These are phyloP conservation scores for Homarus americanus DNA, from an alignment of 1,140 invertebrate genomes.

Conservation along the genomic window DNA sequence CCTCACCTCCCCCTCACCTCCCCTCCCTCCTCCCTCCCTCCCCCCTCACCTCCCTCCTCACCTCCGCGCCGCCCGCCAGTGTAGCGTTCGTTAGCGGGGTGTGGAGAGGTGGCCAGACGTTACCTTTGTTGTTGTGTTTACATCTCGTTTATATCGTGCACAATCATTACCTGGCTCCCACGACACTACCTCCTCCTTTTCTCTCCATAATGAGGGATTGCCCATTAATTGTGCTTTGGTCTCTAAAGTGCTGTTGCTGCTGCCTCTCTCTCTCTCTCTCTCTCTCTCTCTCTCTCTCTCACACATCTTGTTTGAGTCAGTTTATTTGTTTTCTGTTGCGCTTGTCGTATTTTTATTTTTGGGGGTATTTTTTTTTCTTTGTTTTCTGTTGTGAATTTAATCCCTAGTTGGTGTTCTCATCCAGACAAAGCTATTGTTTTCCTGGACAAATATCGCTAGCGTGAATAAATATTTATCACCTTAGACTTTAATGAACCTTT, in stretches of 20 bases:
- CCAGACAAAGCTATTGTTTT: neutral
- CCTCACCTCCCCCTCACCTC: too few relatives aligned
- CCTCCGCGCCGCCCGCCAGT: neutral
- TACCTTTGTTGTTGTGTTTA: constrained; percentile 36
- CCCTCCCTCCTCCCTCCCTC: too few relatives aligned
- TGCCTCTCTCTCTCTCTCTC: constrained; percentile 11
- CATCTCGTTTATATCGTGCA: constrained; percentile 42
- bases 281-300: neutral
- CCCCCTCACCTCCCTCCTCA: too few relatives aligned
- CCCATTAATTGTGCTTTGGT: constrained; percentile 38
- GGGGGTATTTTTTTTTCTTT: neutral
- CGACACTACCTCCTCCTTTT: constrained; percentile 34
- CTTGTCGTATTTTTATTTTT: neutral
- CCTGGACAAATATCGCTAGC: neutral
- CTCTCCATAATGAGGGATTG: constrained; percentile 47
- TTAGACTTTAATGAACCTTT: too few relatives aligned
- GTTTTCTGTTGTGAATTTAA: neutral
- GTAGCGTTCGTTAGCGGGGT: neutral
- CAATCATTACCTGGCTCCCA: constrained; percentile 43
- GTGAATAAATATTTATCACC: neutral
- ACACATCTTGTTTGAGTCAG: neutral
- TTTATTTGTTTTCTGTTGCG: neutral
- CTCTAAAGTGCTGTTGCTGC: constrained; percentile 4
- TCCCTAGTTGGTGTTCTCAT: too few relatives aligned
- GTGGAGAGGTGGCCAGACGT: constrained; percentile 12